Percentiles rank a stretch among this genome's conserved stretches.
Conservation (phyloP, 2,797 vertebrate genomes). For the Pelodytes ibericus region DNA sequence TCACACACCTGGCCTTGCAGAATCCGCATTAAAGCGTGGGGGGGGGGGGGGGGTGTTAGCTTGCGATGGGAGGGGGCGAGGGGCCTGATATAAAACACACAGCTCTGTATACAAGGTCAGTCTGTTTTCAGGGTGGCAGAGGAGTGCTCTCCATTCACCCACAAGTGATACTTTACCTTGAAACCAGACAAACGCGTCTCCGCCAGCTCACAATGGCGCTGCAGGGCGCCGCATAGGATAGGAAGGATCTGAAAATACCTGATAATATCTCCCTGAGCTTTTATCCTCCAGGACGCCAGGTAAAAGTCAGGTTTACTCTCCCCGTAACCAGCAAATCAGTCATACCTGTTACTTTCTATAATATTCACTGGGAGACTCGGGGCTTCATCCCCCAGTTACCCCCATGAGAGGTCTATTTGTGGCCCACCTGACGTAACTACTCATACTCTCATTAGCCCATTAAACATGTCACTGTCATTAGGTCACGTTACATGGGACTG, state of each 20-base stretch:
- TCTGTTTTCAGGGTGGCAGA: not conserved
- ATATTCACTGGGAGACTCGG: too few relatives aligned
- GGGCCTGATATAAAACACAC: conserved; percentile 22
- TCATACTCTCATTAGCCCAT: not conserved
- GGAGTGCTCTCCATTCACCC: conserved; percentile 36
- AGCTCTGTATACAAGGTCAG: conserved; percentile 38
- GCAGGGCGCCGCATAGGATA: too few relatives aligned
- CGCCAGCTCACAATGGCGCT: not conserved
- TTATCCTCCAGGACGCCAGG: too few relatives aligned
- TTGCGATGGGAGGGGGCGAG: not conserved
- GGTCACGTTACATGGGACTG: not conserved
- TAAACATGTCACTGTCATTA: not conserved
- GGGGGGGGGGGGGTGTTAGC: not conserved
- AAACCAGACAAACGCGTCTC: conserved; percentile 3
- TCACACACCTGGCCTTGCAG: not conserved
- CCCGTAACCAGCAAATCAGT: too few relatives aligned
- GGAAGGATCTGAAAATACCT: too few relatives aligned
- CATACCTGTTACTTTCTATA: too few relatives aligned
- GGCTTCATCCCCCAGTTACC: too few relatives aligned
- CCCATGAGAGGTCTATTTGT: too few relatives aligned
- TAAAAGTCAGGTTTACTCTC: too few relatives aligned
- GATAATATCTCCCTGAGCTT: not conserved
- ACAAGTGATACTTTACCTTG: conserved; percentile 38
- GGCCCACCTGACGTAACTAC: too few relatives aligned
- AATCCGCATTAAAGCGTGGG: not conserved